Percentiles rank a stretch among this genome's conserved stretches.
phyloP scores from a whole-genome alignment of 2,888 invertebrate genomes.

The Morpho deidamia region DNA sequence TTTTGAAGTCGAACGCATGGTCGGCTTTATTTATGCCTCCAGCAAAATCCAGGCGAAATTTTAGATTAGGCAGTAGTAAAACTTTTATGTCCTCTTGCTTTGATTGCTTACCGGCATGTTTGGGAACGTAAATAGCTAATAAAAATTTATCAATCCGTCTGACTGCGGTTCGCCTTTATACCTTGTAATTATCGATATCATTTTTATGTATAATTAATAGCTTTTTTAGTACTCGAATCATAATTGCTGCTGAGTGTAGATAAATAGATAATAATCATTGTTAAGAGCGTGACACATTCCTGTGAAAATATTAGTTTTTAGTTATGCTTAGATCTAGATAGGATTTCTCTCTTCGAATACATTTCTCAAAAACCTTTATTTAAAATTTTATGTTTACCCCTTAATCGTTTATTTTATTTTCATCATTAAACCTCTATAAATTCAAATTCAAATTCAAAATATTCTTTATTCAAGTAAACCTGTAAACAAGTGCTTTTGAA shows the following conservation, averaged over 20 bases:
- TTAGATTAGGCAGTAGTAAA: slow-evolving; percentile 66
- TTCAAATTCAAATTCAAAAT: too few relatives aligned
- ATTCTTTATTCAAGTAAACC: too few relatives aligned
- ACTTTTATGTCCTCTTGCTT: slow-evolving; percentile 40
- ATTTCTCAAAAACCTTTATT: background rate
- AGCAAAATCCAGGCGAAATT: slow-evolving; percentile 68
- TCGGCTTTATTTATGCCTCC: slow-evolving; percentile 1
- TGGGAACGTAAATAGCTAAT: slow-evolving; percentile 15
- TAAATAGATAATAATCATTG: background rate
- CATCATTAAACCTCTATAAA: too few relatives aligned
- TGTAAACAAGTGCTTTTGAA: too few relatives aligned
- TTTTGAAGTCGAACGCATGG: background rate
- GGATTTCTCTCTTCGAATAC: too few relatives aligned
- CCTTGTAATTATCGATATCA: slow-evolving; percentile 37
- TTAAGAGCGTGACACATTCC: too few relatives aligned
- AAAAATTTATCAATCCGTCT: slow-evolving; percentile 31
- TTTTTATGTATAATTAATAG: slow-evolving; percentile 59
- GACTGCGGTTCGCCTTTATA: slow-evolving; percentile 32
- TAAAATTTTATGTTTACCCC: too few relatives aligned
- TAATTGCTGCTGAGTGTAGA: slow-evolving; percentile 2
- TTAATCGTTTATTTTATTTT: too few relatives aligned
- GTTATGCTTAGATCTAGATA: too few relatives aligned
- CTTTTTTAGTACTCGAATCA: slow-evolving; percentile 44
- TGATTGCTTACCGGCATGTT: slow-evolving; percentile 23
- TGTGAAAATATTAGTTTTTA: too few relatives aligned